Conservation (phyloP, 1,140 invertebrate species). For the Drosophila auraria region DNA sequence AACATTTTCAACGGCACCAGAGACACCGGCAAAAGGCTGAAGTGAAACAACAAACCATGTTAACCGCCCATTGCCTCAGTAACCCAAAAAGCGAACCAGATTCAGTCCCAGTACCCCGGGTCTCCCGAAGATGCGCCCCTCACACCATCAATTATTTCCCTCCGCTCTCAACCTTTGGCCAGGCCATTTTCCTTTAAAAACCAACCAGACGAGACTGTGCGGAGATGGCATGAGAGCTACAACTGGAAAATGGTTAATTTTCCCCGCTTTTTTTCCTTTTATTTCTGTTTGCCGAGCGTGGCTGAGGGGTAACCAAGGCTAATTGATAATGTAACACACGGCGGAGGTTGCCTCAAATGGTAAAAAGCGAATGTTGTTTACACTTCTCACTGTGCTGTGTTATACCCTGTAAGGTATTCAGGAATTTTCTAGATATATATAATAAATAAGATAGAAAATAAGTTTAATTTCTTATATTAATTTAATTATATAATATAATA, state of each 20-base stretch:
- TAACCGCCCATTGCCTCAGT: conserved; percentile 56
- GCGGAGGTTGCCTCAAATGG: conserved; percentile 2
- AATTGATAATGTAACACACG: conserved; percentile 68
- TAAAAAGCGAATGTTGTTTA: conserved; percentile 21
- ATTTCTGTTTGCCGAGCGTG: conserved; percentile 45
- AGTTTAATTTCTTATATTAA: too few relatives aligned
- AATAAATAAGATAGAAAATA: too few relatives aligned
- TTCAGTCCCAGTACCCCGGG: conserved; percentile 13
- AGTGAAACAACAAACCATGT: conserved; percentile 42
- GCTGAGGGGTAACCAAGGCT: conserved; percentile 66
- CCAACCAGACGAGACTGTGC: conserved; percentile 42
- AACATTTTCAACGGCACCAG: conserved; percentile 54
- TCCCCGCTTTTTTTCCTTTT: conserved; percentile 50
- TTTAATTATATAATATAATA: too few relatives aligned
- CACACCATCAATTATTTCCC: conserved; percentile 32
- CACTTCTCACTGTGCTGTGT: not conserved
- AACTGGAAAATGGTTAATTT: conserved; percentile 56
- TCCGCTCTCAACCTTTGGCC: conserved; percentile 51
- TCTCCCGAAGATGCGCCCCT: conserved; percentile 2
- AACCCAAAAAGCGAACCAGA: conserved; percentile 46
- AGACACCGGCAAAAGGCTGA: conserved; percentile 15
- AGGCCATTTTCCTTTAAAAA: conserved; percentile 69
- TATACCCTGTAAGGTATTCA: not conserved
- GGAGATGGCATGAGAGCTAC: conserved; percentile 30
- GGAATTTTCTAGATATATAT: too few relatives aligned